Evolutionary conservation across 2,888 invertebrate genomes (phyloP).

Genomic region (Ptilodon capucinus): DNA sequence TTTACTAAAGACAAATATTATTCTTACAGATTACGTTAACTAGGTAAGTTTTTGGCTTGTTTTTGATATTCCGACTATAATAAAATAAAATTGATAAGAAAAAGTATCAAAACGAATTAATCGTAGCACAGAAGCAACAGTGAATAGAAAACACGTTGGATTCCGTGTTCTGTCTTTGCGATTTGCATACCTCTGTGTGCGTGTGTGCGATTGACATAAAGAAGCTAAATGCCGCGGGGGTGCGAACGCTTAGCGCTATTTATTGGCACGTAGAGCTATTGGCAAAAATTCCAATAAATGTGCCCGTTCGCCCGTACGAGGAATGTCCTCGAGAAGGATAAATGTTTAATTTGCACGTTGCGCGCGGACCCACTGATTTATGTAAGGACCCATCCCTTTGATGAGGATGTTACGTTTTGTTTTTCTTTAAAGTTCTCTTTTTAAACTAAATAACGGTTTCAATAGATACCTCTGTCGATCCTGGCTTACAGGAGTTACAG

Average conservation of each 20-base stretch:
- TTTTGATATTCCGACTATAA: no score
- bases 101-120: conserved; percentile 48
- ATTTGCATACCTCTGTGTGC: conserved; percentile 66
- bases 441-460: neutral
- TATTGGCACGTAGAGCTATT: conserved; percentile 79
- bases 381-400: conserved; percentile 29
- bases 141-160: conserved; percentile 78
- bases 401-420: conserved; percentile 7
- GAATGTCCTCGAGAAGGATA: conserved; percentile 70
- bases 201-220: conserved; percentile 64
- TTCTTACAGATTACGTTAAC: no score
- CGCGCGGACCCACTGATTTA: conserved; percentile 63
- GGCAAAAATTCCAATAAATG: conserved; percentile 81
- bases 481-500: no score
- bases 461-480: no score
- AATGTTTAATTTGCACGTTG: conserved; percentile 78
- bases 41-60: no score
- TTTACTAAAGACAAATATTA: no score
- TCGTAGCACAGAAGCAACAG: conserved; percentile 56
- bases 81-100: neutral
- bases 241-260: conserved; percentile 69
- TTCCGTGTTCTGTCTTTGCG: conserved; percentile 71
- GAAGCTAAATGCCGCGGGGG: conserved; percentile 73
- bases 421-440: neutral
- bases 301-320: conserved; percentile 54